Evolutionary conservation across 2,888 invertebrate species (phyloP), one percentile per base, ranked within the genome.

Genomic region (Gastrophysa polygoni): DNA sequence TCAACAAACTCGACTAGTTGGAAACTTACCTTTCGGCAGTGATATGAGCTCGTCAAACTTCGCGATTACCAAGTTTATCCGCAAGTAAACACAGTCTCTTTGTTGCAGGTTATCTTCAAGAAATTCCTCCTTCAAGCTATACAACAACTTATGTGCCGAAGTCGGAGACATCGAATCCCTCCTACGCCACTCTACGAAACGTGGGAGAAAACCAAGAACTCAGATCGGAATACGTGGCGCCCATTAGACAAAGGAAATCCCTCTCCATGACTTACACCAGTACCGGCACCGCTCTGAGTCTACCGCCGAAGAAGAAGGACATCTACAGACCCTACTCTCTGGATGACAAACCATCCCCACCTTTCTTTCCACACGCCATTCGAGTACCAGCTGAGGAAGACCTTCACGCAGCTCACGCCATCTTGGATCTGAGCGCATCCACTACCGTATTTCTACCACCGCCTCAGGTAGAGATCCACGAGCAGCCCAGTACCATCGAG

Each of bases 291-390:
- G 87, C 91, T 38, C 83, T 93, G 21, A 91, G 92, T 61, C 82
- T 94, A 75, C 94, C 95, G 67, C 94, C 94, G 2, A 94, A 94
- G 82, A 94, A 94, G 82, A 93, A 94, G 81, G 94, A 95, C 81
- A 93, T 95, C 74, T 95, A 94, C 81, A 86, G 94, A 66, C 95
- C 95, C 0, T 95, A 95, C 82, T 93, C 92, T 68, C 83, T 91
- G 68, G 91, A 89, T 66, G 89, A 90, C 73, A 88, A 88, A 75
- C 86, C 87, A 16, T 81, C 74, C 16, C 70, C 74, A 1, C 73
- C 77, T 16, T 71, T 76, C 14, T 73, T 75, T 29, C 78, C 75
- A 52, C 85, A 86, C 60, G 83, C 85, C 34, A 84, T 86, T 57
- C 83, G 88, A 55, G 86, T 86, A 68, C 86, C 89, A 1, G 89